Evolutionary conservation across 2,888 invertebrate species (phyloP), one percentile per base, ranked within the genome.

Genomic region (Agrochola lychnidis): DNA sequence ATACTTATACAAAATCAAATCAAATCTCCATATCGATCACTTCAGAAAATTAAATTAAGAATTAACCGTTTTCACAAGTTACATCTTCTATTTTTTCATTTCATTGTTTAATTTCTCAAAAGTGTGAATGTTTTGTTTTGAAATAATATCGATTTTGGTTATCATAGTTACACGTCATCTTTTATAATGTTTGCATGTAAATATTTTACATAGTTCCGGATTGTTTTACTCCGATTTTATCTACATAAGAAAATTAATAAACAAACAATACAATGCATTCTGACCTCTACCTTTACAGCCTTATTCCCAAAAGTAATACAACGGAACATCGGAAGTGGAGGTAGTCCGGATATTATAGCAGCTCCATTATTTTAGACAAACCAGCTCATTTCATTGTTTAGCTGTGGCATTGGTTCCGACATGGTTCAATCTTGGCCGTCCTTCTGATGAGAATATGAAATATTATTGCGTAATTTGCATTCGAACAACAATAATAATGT

Each of bases 341-440:
- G 42, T 36, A 16, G 12, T 56, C 78, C 88, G 87, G 88, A 88
- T 76, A 72, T 78, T 48, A 64, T 56, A 73, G 42, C 56, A 40
- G 16, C 56, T 73, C 88, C 78, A 86, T 88, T 83, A 86, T 85
- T 80, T 79, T 76, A 74, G 66, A 67, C 53, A 70, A 81, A 74
- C 57, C 57, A 67, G 62, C 36, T 68, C 68, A 70, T 74, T 66
- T 59, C 64, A 87, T 86, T 86, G 88, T 86, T 82, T 30, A 3
- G 30, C 25, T 19, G 3, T 76, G 69, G 70, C 82, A 85, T 82
- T 82, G 81, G 53, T 4, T 30, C 40, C 4, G 68, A 48, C 36
- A 19, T 68, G 57, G 16, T 61, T 48, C 40, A 45, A 22, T 69
- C 57, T 59, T 59, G 22, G 12, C n/a, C 56, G 62, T 76, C 69